Evolutionary conservation across 2,113 vertebrate genomes (phyloP).

Genomic region (Zapus hudsonius): DNA sequence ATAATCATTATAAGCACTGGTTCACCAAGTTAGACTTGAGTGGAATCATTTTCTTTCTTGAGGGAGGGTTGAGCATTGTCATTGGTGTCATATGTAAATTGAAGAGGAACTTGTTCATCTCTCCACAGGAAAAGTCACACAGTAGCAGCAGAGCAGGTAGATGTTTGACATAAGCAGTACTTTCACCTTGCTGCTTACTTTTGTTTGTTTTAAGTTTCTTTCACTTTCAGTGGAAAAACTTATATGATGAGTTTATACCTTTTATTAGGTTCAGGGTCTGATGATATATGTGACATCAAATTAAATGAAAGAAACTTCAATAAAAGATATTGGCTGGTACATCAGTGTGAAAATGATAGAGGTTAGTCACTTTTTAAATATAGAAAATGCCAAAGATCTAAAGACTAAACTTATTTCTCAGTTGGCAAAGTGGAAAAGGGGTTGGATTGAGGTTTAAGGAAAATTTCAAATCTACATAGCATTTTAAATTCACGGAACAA

Average conservation of each 20-base stretch:
- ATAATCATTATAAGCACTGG: neutral
- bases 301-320: neutral
- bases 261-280: neutral
- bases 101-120: neutral
- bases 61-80: neutral
- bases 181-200: neutral
- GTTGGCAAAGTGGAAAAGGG: neutral
- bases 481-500: neutral
- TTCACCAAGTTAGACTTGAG: neutral
- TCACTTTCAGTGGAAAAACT: neutral
- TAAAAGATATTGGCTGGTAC: neutral
- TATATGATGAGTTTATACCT: neutral
- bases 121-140: neutral
- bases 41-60: neutral
- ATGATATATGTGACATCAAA: neutral
- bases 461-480: neutral
- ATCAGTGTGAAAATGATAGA: neutral
- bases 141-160: neutral
- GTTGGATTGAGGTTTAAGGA: neutral
- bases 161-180: accelerated
- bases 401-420: neutral
- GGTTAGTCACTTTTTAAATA: neutral
- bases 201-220: neutral
- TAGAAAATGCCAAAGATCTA: neutral
- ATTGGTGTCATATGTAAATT: neutral